Evolutionary conservation across 2,797 vertebrate species (phyloP).

Genomic region (Sitta carolinensis): DNA sequence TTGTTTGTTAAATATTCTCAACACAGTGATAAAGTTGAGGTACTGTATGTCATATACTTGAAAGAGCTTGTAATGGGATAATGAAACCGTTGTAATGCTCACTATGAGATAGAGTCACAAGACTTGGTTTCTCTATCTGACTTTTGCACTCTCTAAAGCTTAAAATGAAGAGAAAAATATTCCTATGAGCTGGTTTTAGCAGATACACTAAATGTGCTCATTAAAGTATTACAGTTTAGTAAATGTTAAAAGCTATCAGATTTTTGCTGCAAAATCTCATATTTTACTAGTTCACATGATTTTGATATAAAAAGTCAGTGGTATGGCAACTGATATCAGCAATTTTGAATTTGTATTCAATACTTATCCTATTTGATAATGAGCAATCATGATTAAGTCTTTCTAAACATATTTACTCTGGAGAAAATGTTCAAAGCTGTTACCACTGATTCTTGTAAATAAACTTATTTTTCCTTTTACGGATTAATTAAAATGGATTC

Average conservation of each 20-base stretch:
- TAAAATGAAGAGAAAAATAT: not conserved
- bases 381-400: not conserved
- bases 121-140: not conserved
- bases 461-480: not conserved
- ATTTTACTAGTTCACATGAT: not conserved
- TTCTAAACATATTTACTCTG: not conserved
- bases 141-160: not conserved
- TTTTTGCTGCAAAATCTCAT: not conserved
- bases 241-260: not conserved
- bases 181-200: not conserved
- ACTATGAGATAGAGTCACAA: not conserved
- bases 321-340: not conserved
- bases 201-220: not conserved
- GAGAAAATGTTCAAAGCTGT: not conserved
- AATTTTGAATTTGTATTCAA: not conserved
- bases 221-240: not conserved
- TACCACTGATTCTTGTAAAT: not conserved
- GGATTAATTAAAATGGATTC: slow-evolving; percentile 36
- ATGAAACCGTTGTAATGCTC: not conserved
- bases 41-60: not conserved
- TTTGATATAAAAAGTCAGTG: not conserved
- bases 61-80: not conserved
- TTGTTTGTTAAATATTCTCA: not conserved
- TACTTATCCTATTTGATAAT: not conserved
- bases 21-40: not conserved